Percentiles rank a stretch among this genome's conserved stretches.
Conservation (phyloP, 2,888 invertebrate genomes). For the Cheilosia urbana region DNA sequence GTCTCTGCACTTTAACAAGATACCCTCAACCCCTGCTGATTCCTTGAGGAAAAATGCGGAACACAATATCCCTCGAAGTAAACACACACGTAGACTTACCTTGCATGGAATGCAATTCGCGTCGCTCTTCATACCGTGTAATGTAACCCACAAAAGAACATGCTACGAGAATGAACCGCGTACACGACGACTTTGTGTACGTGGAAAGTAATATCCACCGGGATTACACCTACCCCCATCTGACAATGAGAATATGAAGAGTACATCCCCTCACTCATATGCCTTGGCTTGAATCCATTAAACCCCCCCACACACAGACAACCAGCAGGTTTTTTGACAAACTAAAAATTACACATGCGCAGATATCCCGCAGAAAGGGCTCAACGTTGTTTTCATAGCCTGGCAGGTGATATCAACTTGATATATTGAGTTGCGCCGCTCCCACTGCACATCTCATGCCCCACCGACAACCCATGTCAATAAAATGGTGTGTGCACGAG, state of each 20-base stretch:
- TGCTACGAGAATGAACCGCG: constrained; percentile 34
- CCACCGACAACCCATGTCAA: constrained; percentile 8
- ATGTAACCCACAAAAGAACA: constrained; percentile 33
- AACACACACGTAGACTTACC: not conserved
- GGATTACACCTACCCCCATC: constrained; percentile 28
- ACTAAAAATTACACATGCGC: constrained; percentile 3
- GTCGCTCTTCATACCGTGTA: not conserved
- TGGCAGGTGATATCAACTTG: constrained; percentile 45
- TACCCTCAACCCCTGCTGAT: not conserved
- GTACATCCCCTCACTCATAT: constrained; percentile 4
- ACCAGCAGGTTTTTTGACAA: not conserved
- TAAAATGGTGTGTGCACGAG: not conserved
- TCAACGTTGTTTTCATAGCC: constrained; percentile 47
- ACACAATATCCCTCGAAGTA: constrained; percentile 30
- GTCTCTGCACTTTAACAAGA: constrained; percentile 7
- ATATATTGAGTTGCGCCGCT: constrained; percentile 36
- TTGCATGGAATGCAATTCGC: too few species aligned
- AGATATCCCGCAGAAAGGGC: constrained; percentile 5
- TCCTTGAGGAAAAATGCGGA: constrained; percentile 8
- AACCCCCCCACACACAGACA: not conserved
- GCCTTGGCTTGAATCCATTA: constrained; percentile 33
- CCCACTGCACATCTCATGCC: not conserved
- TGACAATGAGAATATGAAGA: constrained; percentile 6
- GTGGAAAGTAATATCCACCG: constrained; percentile 19
- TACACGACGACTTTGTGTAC: constrained; percentile 18